Evolutionary conservation across 2,113 vertebrate species (phyloP).

Genomic region (Phaethornis superciliosus): DNA sequence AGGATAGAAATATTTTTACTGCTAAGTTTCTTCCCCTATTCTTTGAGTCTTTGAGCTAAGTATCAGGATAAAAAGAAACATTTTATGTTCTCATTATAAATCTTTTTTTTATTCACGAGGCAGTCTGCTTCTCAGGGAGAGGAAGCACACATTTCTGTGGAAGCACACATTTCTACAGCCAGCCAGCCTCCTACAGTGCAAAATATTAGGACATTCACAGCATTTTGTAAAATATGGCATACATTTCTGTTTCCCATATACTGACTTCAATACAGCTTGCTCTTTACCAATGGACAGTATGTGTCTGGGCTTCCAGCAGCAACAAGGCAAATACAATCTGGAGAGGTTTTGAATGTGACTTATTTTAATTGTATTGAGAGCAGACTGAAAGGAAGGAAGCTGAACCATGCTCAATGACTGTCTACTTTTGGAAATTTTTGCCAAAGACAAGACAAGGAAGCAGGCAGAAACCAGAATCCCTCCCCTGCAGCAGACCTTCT

Average conservation of each 20-base stretch:
- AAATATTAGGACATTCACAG: constrained; percentile 53
- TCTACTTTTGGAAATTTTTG: background rate
- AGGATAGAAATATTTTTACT: background rate
- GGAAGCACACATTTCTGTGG: background rate
- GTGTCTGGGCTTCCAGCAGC: constrained; percentile 34
- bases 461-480: background rate
- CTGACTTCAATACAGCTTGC: background rate
- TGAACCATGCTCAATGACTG: background rate
- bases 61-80: background rate
- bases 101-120: background rate
- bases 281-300: constrained; percentile 12
- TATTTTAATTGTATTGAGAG: background rate
- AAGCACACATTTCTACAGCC: constrained; percentile 4
- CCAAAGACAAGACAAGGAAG: background rate
- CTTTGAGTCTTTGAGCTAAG: background rate
- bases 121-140: background rate
- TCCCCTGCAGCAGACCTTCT: background rate
- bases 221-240: constrained; percentile 31
- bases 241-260: constrained; percentile 23
- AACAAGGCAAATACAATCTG: constrained; percentile 45
- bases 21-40: background rate
- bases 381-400: background rate
- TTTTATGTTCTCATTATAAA: background rate
- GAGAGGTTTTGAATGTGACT: background rate
- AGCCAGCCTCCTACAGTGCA: background rate